Evolutionary conservation across 2,888 invertebrate species (phyloP).

Genomic region (Sphaerolaimus hirsutus): DNA sequence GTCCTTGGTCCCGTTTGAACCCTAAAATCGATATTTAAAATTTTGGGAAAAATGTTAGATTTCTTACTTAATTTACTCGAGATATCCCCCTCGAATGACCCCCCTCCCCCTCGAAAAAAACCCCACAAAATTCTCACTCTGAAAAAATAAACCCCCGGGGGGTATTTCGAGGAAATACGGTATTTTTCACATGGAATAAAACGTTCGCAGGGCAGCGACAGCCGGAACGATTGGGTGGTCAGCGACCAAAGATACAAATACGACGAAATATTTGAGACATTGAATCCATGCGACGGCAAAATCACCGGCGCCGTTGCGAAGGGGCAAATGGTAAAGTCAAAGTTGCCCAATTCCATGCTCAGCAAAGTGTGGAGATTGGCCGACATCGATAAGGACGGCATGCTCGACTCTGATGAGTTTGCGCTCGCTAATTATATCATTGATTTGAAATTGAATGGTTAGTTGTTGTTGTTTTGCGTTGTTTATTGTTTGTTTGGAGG

Average conservation of each 20-base stretch:
- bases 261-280: conserved; percentile 52
- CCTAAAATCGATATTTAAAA: too few relatives aligned
- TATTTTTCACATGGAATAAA: too few relatives aligned
- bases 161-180: too few relatives aligned
- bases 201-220: conserved; percentile 77
- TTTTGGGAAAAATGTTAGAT: too few relatives aligned
- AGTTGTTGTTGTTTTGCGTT: background rate
- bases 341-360: conserved; percentile 81
- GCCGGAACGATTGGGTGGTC: conserved; percentile 82
- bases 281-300: conserved; percentile 72
- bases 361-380: conserved; percentile 88
- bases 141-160: too few relatives aligned
- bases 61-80: too few relatives aligned
- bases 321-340: conserved; percentile 86
- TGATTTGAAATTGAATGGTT: conserved; percentile 43
- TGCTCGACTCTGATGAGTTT: conserved; percentile 83
- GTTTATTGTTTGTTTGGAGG: background rate
- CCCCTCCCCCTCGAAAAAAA: too few relatives aligned
- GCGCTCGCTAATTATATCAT: conserved; percentile 91
- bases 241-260: conserved; percentile 60
- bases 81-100: too few relatives aligned
- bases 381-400: conserved; percentile 50
- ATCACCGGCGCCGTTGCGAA: conserved; percentile 68
- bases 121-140: too few relatives aligned
- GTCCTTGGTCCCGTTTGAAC: too few relatives aligned